These are phyloP conservation scores for Dexiosoma caninum DNA, from an alignment of 2,888 invertebrate species.

Conservation along the genomic window DNA sequence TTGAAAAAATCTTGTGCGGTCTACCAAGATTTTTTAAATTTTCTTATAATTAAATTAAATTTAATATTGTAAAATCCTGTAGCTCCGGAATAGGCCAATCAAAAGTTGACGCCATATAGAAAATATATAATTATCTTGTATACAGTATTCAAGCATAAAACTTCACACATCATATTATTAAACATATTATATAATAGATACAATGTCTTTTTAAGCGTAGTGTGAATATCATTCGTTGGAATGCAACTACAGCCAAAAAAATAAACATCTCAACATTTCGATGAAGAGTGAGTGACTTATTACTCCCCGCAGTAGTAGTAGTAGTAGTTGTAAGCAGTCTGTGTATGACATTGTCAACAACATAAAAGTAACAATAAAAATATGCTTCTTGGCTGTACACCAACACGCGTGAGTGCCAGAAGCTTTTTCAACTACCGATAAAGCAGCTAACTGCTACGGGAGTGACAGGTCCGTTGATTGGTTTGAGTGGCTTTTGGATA, in stretches of 20 bases:
- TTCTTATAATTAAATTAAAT: too few relatives aligned
- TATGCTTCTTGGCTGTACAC: constrained; percentile 31
- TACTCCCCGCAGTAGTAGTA: not conserved
- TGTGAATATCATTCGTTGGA: not conserved
- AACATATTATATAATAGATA: too few relatives aligned
- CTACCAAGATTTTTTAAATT: too few relatives aligned
- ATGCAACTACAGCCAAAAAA: not conserved
- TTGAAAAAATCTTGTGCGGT: too few relatives aligned
- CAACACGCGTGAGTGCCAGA: constrained; percentile 74
- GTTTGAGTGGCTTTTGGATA: constrained; percentile 67
- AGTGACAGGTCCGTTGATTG: constrained; percentile 75
- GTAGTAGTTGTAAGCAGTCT: not conserved
- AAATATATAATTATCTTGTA: too few relatives aligned
- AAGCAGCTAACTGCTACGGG: constrained; percentile 68
- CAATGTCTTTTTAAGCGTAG: not conserved
- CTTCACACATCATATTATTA: too few relatives aligned
- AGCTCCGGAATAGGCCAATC: too few relatives aligned
- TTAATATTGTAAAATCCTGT: too few relatives aligned
- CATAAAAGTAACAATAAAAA: constrained; percentile 7
- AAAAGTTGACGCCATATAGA: too few relatives aligned
- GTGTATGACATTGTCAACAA: constrained; percentile 43
- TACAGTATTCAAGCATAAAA: too few relatives aligned
- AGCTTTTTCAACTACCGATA: constrained; percentile 74
- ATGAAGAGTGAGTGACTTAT: constrained; percentile 7
- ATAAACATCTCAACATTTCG: not conserved